A percentile compares a stretch with the other conserved stretches of the same genome.
Conservation (phyloP, 2,888 invertebrate species). For the Euzetes globulus region DNA sequence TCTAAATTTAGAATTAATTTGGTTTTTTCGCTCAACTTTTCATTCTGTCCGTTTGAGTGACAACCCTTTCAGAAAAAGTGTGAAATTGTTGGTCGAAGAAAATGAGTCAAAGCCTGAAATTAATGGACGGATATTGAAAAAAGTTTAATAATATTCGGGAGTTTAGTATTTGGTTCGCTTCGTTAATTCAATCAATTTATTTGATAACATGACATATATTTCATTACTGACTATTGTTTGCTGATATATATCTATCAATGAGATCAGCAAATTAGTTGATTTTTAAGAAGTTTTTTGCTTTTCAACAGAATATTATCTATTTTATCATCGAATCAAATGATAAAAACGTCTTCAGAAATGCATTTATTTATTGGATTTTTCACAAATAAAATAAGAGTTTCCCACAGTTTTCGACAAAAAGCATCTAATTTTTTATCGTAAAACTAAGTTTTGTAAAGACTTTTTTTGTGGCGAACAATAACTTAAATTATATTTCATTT, state of each 20-base stretch:
- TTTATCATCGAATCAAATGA: background rate
- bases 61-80: no score
- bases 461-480: background rate
- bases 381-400: background rate
- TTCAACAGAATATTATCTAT: background rate
- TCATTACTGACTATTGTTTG: background rate
- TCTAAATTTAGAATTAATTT: no score
- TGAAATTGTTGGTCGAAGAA: no score
- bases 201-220: background rate
- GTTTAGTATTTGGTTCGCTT: conserved; percentile 9
- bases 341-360: background rate
- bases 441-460: background rate
- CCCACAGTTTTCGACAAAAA: background rate
- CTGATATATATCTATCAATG: background rate
- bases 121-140: background rate
- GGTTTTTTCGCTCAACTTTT: no score
- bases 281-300: background rate
- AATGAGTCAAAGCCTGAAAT: background rate
- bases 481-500: background rate
- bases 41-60: no score
- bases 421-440: background rate
- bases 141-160: no score
- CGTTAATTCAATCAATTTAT: conserved; percentile 20
- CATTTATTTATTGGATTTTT: background rate
- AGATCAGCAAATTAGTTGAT: background rate